Percentiles rank a stretch among this genome's conserved stretches.
These are phyloP conservation scores for Clarias macrocephalus DNA, from an alignment of 2,113 vertebrate species.

Conservation along the genomic window DNA sequence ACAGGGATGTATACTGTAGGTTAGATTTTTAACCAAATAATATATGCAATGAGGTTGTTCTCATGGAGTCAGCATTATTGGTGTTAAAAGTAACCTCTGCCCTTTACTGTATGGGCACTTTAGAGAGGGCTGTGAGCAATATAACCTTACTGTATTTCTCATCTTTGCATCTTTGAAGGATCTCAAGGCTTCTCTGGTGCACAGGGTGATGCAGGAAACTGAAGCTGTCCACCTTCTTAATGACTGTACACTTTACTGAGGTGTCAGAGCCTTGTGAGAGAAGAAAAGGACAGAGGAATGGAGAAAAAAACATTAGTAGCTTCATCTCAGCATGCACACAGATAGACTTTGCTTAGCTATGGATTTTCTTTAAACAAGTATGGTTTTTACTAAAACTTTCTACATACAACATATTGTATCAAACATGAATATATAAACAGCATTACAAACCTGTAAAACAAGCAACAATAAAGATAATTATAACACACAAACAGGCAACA, in stretches of 20 bases:
- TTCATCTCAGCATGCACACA: not conserved
- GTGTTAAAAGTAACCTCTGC: not conserved
- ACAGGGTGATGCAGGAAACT: conserved; percentile 99
- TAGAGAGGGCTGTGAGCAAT: conserved; percentile 67
- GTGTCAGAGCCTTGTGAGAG: conserved; percentile 89
- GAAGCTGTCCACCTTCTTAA: conserved; percentile 99
- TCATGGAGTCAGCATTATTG: not conserved
- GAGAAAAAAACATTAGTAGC: not conserved
- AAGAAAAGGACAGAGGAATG: conserved; percentile 33
- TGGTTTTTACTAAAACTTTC: not conserved
- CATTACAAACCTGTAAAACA: not conserved
- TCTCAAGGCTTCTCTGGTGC: conserved; percentile 99
- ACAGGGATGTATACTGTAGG: not conserved
- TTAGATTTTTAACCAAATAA: not conserved
- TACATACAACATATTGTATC: not conserved
- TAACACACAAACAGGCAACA: not conserved
- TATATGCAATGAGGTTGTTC: not conserved
- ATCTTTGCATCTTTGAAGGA: conserved; percentile 99
- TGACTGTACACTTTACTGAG: conserved; percentile 84
- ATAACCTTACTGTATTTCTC: conserved; percentile 99
- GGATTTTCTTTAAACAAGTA: not conserved
- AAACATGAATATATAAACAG: not conserved
- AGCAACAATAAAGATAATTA: not conserved
- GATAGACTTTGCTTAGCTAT: not conserved
- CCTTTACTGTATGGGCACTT: not conserved